These are phyloP conservation scores for Scophthalmus maximus DNA, from an alignment of 2,113 vertebrate genomes.

Conservation along the genomic window DNA sequence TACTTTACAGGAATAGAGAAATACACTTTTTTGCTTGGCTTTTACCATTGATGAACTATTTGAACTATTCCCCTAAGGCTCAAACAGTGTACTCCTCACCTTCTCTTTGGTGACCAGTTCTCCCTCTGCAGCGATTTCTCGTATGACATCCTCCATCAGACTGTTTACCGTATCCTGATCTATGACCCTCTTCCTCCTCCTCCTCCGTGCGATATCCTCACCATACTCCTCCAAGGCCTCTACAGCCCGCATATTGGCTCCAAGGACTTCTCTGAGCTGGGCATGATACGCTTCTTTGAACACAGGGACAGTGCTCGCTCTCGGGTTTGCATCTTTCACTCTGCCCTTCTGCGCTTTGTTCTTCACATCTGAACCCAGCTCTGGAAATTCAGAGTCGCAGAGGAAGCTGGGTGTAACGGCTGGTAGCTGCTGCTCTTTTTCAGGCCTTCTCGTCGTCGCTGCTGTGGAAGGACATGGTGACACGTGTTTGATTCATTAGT, in stretches of 20 bases:
- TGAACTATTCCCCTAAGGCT: neutral
- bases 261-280: conserved; percentile 77
- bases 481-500: neutral
- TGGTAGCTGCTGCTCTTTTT: conserved; percentile 8
- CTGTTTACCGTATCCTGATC: conserved; percentile 56
- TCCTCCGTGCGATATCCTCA: neutral
- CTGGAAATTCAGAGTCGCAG: conserved; percentile 66
- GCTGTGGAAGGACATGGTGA: conserved; percentile 18
- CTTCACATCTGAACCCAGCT: conserved; percentile 35
- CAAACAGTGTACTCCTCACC: conserved; percentile 62
- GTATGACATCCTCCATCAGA: conserved; percentile 73
- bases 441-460: conserved; percentile 6
- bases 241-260: conserved; percentile 68
- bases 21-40: too few species aligned
- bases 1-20: too few species aligned
- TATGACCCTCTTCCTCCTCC: conserved; percentile 24
- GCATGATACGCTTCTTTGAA: conserved; percentile 69
- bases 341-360: conserved; percentile 59
- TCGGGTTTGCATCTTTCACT: conserved; percentile 12
- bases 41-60: too few species aligned
- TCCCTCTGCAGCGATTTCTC: conserved; percentile 77
- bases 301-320: neutral
- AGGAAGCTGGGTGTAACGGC: neutral
- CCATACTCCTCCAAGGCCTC: conserved; percentile 61
- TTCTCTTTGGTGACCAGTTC: conserved; percentile 79